phyloP scores from a whole-genome alignment of 2,888 invertebrate genomes.

The Gasteruption jaculator region DNA sequence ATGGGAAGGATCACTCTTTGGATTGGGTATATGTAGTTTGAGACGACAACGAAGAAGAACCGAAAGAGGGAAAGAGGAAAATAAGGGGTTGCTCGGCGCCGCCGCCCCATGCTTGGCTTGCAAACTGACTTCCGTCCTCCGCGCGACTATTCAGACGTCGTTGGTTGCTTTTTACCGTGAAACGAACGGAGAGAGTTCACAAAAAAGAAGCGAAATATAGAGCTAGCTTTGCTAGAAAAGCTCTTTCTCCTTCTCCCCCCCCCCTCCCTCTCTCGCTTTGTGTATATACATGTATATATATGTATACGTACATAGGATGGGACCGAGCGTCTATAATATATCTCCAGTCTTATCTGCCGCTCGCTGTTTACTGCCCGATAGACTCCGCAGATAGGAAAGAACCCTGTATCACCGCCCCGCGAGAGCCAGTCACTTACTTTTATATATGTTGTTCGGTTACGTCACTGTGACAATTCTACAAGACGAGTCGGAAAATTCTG shows the following conservation, averaged over 20 bases:
- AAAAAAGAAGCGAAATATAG: constrained; percentile 23
- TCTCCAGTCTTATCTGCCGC: constrained; percentile 50
- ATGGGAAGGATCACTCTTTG: constrained; percentile 19
- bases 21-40: neutral
- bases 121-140: constrained; percentile 50
- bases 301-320: constrained; percentile 32
- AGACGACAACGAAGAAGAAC: constrained; percentile 16
- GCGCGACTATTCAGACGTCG: constrained; percentile 48
- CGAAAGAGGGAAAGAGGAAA: constrained; percentile 36
- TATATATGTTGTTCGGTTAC: constrained; percentile 46
- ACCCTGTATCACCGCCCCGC: constrained; percentile 41
- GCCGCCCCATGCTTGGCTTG: constrained; percentile 50
- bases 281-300: neutral
- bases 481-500: constrained; percentile 47
- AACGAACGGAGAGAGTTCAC: constrained; percentile 25
- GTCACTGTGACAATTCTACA: constrained; percentile 40
- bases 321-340: constrained; percentile 47
- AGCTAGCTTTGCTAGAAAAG: constrained; percentile 18
- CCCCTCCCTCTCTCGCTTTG: constrained; percentile 17
- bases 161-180: constrained; percentile 37
- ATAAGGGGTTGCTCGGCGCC: constrained; percentile 48
- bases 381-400: constrained; percentile 48
- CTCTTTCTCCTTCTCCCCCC: constrained; percentile 12
- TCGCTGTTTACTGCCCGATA: constrained; percentile 52
- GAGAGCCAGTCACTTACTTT: constrained; percentile 44